These are phyloP conservation scores for Latrodectus hesperus DNA, from an alignment of 2,888 invertebrate species.

Conservation along the genomic window DNA sequence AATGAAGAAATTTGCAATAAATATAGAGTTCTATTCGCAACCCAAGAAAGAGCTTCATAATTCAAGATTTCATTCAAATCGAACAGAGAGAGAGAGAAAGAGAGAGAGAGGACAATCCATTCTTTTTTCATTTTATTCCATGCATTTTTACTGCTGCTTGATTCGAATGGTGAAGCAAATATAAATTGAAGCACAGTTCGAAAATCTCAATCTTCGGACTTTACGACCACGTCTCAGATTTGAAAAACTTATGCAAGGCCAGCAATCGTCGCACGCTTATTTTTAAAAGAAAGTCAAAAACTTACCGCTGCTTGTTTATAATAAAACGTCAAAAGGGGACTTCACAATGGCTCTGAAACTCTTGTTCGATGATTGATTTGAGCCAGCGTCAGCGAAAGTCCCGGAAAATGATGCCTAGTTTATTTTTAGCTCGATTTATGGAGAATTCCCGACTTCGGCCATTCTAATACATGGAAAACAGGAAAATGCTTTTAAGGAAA, in stretches of 20 bases:
- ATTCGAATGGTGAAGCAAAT: too few relatives aligned
- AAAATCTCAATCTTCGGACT: too few relatives aligned
- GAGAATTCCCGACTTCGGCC: conserved; percentile 31
- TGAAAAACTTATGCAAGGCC: background rate
- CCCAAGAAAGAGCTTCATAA: too few relatives aligned
- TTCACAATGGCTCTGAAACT: background rate
- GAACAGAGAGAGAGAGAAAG: too few relatives aligned
- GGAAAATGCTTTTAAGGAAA: conserved; percentile 56
- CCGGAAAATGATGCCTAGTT: conserved; percentile 43
- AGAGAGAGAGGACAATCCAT: too few relatives aligned
- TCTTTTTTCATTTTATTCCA: too few relatives aligned
- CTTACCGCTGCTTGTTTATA: background rate
- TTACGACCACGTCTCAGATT: background rate
- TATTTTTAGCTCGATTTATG: conserved; percentile 37
- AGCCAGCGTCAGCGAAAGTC: conserved; percentile 39
- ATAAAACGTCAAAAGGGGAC: background rate
- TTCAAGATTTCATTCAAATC: too few relatives aligned
- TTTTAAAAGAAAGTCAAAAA: background rate
- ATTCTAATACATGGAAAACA: conserved; percentile 49
- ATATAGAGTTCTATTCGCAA: too few relatives aligned
- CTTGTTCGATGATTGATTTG: conserved; percentile 40
- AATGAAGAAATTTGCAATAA: too few relatives aligned
- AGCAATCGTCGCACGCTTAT: background rate
- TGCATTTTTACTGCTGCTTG: too few relatives aligned
- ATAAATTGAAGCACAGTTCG: too few relatives aligned